Evolutionary conservation across 2,888 invertebrate genomes (phyloP), one percentile per base, ranked within the genome.

Genomic region (Drosophila borealis): DNA sequence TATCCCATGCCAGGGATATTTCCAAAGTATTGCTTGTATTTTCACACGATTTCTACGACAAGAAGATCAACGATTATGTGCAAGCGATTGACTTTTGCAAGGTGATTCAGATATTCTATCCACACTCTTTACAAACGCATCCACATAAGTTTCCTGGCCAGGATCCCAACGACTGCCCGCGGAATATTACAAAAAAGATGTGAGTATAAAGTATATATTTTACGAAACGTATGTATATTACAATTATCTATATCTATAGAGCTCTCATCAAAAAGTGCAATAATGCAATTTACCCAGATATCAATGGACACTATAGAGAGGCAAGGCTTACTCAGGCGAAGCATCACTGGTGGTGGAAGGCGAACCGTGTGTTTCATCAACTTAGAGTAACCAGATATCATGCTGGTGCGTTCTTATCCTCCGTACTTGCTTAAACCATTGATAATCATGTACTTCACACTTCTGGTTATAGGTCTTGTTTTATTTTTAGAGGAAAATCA

Each of bases 321-420:
- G 98, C 98, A 0, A 96, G 97, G 89, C 98, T 98, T 92, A 97
- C 98, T 0, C 99, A 98, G 92, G 98, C 98, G 0, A 99, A 99
- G 91, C 99, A 99, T 92, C 99, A 99, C 91, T 99, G 99, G 99
- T 99, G 98, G 97, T 99, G 99, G 99, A 99, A 99, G 92, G 98
- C 98, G 2, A 96, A 97, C 91, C 93, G 96, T 84, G 97, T 98
- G 44, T 98, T 99, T 93, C 97, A 98, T 91, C 96, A 97, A 81
- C 93, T 99, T 41, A 94, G 95, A 80, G 94, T 95, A 29, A 96
- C 98, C 14, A 93, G 94, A 73, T 95, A 96, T 83, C 97, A 97
- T 90, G 95, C 95, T 54, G 97, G 97, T 91, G 57, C 42, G 70
- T 10, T 36, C 2, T 14, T 29, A 29, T 2, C 8, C 29, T 19